Evolutionary conservation across 2,797 vertebrate species (phyloP).

Genomic region (Catostomus latipinnis): DNA sequence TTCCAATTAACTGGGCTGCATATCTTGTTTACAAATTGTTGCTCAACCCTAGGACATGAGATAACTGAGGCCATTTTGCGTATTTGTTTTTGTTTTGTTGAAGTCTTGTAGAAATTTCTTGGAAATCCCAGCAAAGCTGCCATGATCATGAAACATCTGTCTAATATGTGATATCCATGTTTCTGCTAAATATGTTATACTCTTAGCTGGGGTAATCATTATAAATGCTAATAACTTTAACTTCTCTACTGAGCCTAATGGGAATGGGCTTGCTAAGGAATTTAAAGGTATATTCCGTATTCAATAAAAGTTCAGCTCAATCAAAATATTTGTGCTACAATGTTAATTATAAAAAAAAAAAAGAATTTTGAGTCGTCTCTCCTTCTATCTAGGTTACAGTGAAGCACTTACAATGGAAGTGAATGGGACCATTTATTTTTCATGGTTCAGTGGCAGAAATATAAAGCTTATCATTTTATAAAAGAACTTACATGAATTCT

Average conservation of each 20-base stretch:
- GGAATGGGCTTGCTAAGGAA: not conserved
- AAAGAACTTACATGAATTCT: too few species aligned
- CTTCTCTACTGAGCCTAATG: not conserved
- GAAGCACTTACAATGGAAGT: too few species aligned
- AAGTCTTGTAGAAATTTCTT: slow-evolving; percentile 21
- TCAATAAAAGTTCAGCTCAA: too few species aligned
- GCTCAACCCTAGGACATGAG: slow-evolving; percentile 14
- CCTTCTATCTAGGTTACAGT: too few species aligned
- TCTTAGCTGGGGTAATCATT: slow-evolving; percentile 16
- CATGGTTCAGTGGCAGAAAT: too few species aligned
- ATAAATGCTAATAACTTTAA: not conserved
- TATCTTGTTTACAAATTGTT: slow-evolving; percentile 19
- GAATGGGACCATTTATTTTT: too few species aligned
- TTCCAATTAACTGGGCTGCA: slow-evolving; percentile 31
- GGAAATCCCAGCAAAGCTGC: slow-evolving; percentile 12
- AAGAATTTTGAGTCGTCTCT: too few species aligned
- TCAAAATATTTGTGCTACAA: too few species aligned
- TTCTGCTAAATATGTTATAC: slow-evolving; percentile 22
- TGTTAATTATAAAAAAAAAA: too few species aligned
- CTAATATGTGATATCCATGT: slow-evolving; percentile 27
- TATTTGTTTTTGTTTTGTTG: slow-evolving; percentile 19
- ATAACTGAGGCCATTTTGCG: not conserved
- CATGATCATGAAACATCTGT: slow-evolving; percentile 29
- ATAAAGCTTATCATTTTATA: too few species aligned
- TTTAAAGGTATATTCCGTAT: not conserved